Evolutionary conservation across 2,797 vertebrate genomes (phyloP).

Genomic region (Furcifer pardalis): DNA sequence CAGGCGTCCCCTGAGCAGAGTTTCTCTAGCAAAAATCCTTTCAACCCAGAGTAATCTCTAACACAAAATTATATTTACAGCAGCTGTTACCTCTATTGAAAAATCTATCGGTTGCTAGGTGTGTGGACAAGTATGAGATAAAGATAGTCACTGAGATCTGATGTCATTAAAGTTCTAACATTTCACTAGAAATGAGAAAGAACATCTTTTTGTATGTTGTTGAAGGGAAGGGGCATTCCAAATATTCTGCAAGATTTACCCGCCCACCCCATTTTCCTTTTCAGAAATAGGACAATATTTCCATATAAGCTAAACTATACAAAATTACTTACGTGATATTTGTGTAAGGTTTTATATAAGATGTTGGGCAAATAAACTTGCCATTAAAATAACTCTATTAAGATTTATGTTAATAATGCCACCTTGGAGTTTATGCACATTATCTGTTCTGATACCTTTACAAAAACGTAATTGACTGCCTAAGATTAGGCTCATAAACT

Average conservation of each 20-base stretch:
- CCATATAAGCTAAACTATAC: neutral
- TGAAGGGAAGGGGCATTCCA: too few relatives aligned
- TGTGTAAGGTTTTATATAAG: neutral
- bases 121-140: neutral
- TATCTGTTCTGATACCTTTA: neutral
- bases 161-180: neutral
- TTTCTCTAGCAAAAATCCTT: too few relatives aligned
- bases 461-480: neutral
- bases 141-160: neutral
- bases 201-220: neutral
- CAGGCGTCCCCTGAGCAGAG: too few relatives aligned
- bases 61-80: too few relatives aligned
- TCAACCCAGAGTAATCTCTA: too few relatives aligned
- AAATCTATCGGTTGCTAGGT: neutral
- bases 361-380: neutral
- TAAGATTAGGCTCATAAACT: neutral
- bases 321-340: neutral
- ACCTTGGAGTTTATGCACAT: neutral
- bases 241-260: too few relatives aligned
- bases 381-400: neutral
- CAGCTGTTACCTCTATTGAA: too few relatives aligned
- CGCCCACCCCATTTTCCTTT: neutral
- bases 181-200: neutral
- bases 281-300: neutral
- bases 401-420: neutral